Percentiles rank a stretch among this genome's conserved stretches.
Conservation (phyloP, 2,797 vertebrate species). For the Pampus argenteus region DNA sequence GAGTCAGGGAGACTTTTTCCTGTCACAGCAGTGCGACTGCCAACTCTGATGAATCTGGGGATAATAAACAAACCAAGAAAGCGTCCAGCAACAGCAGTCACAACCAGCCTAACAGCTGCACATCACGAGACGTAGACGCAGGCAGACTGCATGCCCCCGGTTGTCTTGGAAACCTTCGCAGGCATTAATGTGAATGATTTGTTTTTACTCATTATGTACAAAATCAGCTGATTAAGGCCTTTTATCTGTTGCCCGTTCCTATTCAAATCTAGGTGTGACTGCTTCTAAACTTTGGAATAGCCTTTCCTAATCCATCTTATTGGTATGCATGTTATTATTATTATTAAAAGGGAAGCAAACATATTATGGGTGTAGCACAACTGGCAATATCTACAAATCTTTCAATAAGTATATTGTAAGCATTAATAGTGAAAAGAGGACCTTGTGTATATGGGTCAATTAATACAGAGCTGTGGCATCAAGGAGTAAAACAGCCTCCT, state of each 20-base stretch:
- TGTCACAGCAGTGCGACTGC: constrained; percentile 4
- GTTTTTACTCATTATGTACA: too few species aligned
- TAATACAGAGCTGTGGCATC: constrained; percentile 7
- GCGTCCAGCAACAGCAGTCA: not conserved
- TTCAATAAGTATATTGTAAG: not conserved
- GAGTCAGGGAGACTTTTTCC: constrained; percentile 14
- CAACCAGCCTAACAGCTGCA: constrained; percentile 25
- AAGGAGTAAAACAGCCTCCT: not conserved
- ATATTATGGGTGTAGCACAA: not conserved
- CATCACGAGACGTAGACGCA: not conserved
- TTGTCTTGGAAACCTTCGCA: constrained; percentile 5
- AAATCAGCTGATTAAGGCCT: too few species aligned
- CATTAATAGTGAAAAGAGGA: not conserved
- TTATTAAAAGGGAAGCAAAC: constrained; percentile 24
- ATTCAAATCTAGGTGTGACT: too few species aligned
- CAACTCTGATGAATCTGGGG: constrained; percentile 3
- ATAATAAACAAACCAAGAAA: constrained; percentile 32
- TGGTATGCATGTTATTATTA: too few species aligned
- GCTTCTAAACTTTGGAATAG: too few species aligned
- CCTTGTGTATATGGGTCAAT: not conserved
- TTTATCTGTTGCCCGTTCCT: too few species aligned
- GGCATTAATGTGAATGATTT: constrained; percentile 21
- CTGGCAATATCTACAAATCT: not conserved
- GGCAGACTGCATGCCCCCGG: not conserved
- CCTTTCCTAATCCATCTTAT: too few species aligned